Conservation (phyloP, 2,797 vertebrate genomes). For the Naso thynnoides region DNA sequence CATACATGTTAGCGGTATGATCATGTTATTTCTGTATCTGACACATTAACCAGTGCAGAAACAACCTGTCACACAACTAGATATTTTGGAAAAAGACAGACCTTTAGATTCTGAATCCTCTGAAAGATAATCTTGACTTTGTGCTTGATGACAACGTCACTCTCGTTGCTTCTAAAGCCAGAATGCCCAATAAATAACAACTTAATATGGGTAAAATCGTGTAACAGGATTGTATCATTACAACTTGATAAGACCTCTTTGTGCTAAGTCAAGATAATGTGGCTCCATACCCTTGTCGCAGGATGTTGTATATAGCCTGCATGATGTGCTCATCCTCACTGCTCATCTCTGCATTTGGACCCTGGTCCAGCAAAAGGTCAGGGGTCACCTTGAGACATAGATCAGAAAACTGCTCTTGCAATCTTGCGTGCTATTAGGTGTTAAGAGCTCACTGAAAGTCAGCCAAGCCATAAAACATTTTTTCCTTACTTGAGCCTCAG, state of each 20-base stretch:
- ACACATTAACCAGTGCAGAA: neutral
- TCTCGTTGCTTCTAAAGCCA: slow-evolving; percentile 86
- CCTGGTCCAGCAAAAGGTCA: slow-evolving; percentile 94
- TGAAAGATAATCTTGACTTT: slow-evolving; percentile 88
- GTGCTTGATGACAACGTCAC: slow-evolving; percentile 82
- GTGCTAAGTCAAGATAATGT: neutral
- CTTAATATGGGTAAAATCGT: neutral
- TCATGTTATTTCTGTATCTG: neutral
- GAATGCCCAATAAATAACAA: neutral
- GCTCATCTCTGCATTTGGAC: slow-evolving; percentile 84
- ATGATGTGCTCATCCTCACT: slow-evolving; percentile 86
- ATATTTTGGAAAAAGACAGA: slow-evolving; percentile 68
- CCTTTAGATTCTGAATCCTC: slow-evolving; percentile 87
- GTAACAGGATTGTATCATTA: neutral
- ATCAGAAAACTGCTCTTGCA: slow-evolving; percentile 77
- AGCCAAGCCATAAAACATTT: neutral
- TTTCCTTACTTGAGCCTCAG: slow-evolving; percentile 79
- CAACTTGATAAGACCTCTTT: neutral
- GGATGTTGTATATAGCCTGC: slow-evolving; percentile 88
- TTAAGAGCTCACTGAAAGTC: slow-evolving; percentile 22
- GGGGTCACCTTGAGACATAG: slow-evolving; percentile 91
- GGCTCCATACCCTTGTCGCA: slow-evolving; percentile 90
- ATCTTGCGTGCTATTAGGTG: slow-evolving; percentile 44
- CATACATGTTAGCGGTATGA: neutral
- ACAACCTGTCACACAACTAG: neutral